Percentiles rank a stretch among this genome's conserved stretches.
These are phyloP conservation scores for Tenebrosternarchus preto DNA, from an alignment of 2,113 vertebrate genomes.

Conservation along the genomic window DNA sequence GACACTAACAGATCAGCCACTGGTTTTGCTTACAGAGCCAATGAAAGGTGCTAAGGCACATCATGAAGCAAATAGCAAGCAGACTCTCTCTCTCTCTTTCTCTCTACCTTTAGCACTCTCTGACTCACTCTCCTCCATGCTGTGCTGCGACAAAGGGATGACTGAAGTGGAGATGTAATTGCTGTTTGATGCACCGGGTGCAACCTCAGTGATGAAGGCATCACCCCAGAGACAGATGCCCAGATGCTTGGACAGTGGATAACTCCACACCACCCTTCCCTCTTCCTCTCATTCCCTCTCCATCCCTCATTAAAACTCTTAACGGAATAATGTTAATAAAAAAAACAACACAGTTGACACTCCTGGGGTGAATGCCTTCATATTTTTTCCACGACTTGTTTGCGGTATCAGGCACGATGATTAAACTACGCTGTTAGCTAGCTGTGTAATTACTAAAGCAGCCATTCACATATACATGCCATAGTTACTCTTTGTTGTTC, in stretches of 20 bases:
- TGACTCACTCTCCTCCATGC: slow-evolving; percentile 13
- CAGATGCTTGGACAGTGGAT: slow-evolving; percentile 58
- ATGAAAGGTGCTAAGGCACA: slow-evolving; percentile 29
- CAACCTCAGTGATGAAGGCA: slow-evolving; percentile 35
- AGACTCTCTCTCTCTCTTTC: not conserved
- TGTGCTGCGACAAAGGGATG: slow-evolving; percentile 53
- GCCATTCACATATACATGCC: not conserved
- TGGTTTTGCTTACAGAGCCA: slow-evolving; percentile 12
- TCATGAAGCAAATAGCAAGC: slow-evolving; percentile 21
- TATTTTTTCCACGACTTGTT: not conserved
- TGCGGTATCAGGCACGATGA: not conserved
- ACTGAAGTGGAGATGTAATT: slow-evolving; percentile 56
- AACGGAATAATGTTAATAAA: too few relatives aligned
- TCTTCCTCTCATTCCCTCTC: slow-evolving; percentile 28
- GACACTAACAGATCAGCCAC: slow-evolving; percentile 53
- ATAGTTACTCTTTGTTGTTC: not conserved
- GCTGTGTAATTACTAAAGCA: not conserved
- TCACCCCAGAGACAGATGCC: slow-evolving; percentile 26
- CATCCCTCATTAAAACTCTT: not conserved
- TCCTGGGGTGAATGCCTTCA: too few relatives aligned
- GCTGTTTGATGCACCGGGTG: slow-evolving; percentile 47
- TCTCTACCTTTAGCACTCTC: not conserved
- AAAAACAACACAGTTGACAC: not conserved
- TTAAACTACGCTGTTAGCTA: not conserved
- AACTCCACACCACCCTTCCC: slow-evolving; percentile 40